phyloP scores from a whole-genome alignment of 2,797 vertebrate species.

The Gymnodraco acuticeps region DNA sequence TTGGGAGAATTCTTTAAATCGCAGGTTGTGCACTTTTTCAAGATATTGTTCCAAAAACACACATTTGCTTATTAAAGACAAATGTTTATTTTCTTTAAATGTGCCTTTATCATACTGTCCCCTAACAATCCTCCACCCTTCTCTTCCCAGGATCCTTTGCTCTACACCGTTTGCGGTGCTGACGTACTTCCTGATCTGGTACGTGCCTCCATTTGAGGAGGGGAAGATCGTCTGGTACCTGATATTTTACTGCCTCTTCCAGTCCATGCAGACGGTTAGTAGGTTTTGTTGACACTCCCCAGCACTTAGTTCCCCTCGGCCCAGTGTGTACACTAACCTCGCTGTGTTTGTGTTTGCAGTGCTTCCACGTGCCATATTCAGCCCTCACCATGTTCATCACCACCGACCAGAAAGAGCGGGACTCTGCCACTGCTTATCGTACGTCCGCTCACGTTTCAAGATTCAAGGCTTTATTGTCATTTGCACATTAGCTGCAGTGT shows the following conservation, averaged over 20 bases:
- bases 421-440: conserved; percentile 97
- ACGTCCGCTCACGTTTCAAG: conserved; percentile 60
- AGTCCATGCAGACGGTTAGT: conserved; percentile 95
- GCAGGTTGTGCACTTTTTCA: not conserved
- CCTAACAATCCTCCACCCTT: not conserved
- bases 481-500: too few relatives aligned
- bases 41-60: not conserved
- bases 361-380: conserved; percentile 97
- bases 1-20: conserved; percentile 23
- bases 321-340: not conserved
- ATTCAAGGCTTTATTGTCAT: too few relatives aligned
- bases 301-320: not conserved
- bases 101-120: not conserved
- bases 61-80: not conserved
- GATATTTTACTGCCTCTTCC: conserved; percentile 95
- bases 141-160: conserved; percentile 87
- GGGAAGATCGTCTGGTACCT: conserved; percentile 93
- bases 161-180: conserved; percentile 92
- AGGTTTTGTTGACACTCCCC: not conserved
- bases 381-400: conserved; percentile 99
- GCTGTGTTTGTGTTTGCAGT: conserved; percentile 79
- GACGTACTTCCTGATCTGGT: conserved; percentile 94
- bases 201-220: conserved; percentile 88
- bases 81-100: not conserved
- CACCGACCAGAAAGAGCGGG: conserved; percentile 92